Evolutionary conservation across 2,888 invertebrate genomes (phyloP).

Genomic region (Drosophila pullipes): DNA sequence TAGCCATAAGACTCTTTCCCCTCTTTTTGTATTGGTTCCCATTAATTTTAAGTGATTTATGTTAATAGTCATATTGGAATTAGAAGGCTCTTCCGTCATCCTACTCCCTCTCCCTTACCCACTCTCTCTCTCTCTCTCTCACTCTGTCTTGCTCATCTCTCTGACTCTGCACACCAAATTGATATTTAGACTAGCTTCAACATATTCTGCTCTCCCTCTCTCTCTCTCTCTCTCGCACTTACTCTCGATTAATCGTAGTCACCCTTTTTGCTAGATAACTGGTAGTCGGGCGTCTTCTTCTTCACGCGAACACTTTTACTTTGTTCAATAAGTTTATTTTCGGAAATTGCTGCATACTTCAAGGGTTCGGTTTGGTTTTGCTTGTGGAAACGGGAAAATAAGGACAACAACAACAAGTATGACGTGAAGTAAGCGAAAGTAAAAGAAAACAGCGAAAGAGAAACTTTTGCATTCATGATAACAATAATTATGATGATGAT

Average conservation of each 20-base stretch:
- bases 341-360: conserved; percentile 74
- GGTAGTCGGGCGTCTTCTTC: not conserved
- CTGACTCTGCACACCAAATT: too few relatives aligned
- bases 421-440: conserved; percentile 27
- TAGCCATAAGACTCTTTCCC: not conserved
- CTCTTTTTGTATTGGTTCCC: not conserved
- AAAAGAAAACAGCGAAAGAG: conserved; percentile 10
- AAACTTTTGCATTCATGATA: conserved; percentile 44
- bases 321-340: conserved; percentile 68
- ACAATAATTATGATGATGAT: conserved; percentile 1
- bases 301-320: not conserved
- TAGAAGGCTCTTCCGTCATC: not conserved
- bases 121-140: not conserved
- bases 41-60: not conserved
- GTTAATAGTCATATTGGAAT: not conserved
- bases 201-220: not conserved
- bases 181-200: too few relatives aligned
- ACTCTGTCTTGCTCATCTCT: not conserved
- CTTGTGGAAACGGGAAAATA: conserved; percentile 27
- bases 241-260: not conserved
- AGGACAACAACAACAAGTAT: conserved; percentile 23
- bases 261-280: not conserved
- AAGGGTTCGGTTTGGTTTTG: conserved; percentile 48
- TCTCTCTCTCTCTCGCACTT: not conserved
- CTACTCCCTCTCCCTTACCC: not conserved